These are phyloP conservation scores for Temnothorax unifasciatus DNA, from an alignment of 2,888 invertebrate species.

Conservation along the genomic window DNA sequence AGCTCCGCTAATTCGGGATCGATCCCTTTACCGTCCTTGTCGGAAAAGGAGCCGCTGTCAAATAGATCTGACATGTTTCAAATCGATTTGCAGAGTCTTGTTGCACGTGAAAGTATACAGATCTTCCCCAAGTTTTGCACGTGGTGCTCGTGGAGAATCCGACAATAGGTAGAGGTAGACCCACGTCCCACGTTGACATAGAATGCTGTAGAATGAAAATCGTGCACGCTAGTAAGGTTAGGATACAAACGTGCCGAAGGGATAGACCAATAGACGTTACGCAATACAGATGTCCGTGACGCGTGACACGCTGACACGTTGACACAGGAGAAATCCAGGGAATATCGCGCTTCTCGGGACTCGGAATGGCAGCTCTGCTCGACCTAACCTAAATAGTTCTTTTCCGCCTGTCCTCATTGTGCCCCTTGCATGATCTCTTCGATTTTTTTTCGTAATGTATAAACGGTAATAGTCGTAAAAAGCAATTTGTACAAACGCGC, in stretches of 20 bases:
- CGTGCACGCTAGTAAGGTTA: no score
- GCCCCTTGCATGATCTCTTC: not conserved
- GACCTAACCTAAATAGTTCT: not conserved
- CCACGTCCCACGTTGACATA: no score
- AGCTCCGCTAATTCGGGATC: constrained; percentile 95
- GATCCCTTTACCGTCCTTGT: constrained; percentile 84
- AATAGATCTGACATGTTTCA: constrained; percentile 82
- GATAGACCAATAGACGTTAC: no score
- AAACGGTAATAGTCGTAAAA: not conserved
- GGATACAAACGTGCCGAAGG: no score
- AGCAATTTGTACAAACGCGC: not conserved
- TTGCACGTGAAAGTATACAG: not conserved
- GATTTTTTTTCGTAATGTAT: not conserved
- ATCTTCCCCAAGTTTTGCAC: not conserved
- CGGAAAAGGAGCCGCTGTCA: constrained; percentile 70
- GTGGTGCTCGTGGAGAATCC: not conserved
- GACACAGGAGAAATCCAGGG: no score
- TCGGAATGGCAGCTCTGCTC: not conserved
- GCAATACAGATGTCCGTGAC: no score
- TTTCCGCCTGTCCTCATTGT: not conserved
- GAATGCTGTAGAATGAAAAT: no score
- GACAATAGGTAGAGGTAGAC: no score
- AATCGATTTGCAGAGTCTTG: not conserved
- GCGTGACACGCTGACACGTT: no score
- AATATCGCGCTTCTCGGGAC: not conserved